Conservation (phyloP, 2,888 invertebrate species). For the Tipula unca region DNA sequence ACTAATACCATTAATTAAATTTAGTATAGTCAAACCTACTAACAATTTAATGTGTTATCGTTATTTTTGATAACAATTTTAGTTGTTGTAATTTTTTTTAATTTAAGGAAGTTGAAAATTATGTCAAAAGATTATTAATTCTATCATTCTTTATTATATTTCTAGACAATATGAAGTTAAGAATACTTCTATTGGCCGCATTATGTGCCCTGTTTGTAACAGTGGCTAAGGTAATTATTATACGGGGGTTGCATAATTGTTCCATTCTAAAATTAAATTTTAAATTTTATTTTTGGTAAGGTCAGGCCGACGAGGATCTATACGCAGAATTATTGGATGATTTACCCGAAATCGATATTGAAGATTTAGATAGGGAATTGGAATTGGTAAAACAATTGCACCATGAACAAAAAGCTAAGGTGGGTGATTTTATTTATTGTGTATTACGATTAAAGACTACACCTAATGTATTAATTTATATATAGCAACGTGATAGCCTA, state of each 20-base stretch:
- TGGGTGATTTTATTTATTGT: conserved; percentile 22
- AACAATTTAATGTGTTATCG: neutral
- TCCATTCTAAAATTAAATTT: neutral
- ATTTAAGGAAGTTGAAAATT: neutral
- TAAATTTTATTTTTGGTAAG: neutral
- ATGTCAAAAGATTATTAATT: neutral
- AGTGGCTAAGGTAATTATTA: conserved; percentile 1
- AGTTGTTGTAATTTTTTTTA: neutral
- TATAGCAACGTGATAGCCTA: conserved; percentile 34
- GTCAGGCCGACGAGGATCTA: neutral
- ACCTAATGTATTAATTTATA: conserved; percentile 15
- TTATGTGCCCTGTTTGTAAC: neutral
- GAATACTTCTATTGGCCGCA: neutral
- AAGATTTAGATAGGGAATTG: conserved; percentile 24
- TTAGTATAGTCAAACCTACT: neutral
- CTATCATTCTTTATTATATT: neutral
- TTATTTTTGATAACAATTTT: neutral
- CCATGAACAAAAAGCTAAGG: conserved; percentile 35
- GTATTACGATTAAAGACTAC: neutral
- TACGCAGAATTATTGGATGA: conserved; percentile 15
- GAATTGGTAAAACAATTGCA: conserved; percentile 28
- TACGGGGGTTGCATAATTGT: neutral
- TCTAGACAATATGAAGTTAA: conserved; percentile 16
- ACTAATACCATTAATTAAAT: neutral
- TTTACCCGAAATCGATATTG: conserved; percentile 25